Percentiles rank a stretch among this genome's conserved stretches.
These are phyloP conservation scores for Conus betulinus DNA, from an alignment of 1,140 invertebrate species.

Conservation along the genomic window DNA sequence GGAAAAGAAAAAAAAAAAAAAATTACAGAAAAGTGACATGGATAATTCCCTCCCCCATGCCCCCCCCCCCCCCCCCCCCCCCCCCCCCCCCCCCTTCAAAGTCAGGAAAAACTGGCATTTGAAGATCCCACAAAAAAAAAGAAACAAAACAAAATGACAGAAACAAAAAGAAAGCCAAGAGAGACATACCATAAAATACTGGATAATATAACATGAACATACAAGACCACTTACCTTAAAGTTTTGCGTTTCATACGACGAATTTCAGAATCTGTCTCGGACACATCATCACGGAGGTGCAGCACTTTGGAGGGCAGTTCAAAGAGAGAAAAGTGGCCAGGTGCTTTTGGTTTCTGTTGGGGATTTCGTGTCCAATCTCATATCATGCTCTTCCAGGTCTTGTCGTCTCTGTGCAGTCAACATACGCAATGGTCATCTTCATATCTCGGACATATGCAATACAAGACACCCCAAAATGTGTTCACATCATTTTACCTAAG, in stretches of 20 bases:
- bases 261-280: constrained; percentile 62
- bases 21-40: too few relatives aligned
- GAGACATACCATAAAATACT: background rate
- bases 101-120: too few relatives aligned
- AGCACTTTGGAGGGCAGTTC: constrained; percentile 13
- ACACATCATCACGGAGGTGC: constrained; percentile 56
- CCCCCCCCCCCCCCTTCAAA: too few relatives aligned
- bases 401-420: background rate
- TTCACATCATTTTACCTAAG: too few relatives aligned
- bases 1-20: too few relatives aligned
- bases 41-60: too few relatives aligned
- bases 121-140: too few relatives aligned
- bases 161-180: too few relatives aligned
- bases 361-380: background rate
- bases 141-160: too few relatives aligned
- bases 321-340: constrained; percentile 30
- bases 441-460: too few relatives aligned
- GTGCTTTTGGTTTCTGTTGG: background rate
- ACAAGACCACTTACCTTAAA: constrained; percentile 50
- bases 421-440: background rate
- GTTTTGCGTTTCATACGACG: constrained; percentile 62
- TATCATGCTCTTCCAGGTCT: constrained; percentile 11
- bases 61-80: too few relatives aligned
- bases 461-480: too few relatives aligned
- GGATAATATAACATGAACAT: background rate